Conservation (phyloP, 1,140 invertebrate species). For the Cydia fagiglandana region DNA sequence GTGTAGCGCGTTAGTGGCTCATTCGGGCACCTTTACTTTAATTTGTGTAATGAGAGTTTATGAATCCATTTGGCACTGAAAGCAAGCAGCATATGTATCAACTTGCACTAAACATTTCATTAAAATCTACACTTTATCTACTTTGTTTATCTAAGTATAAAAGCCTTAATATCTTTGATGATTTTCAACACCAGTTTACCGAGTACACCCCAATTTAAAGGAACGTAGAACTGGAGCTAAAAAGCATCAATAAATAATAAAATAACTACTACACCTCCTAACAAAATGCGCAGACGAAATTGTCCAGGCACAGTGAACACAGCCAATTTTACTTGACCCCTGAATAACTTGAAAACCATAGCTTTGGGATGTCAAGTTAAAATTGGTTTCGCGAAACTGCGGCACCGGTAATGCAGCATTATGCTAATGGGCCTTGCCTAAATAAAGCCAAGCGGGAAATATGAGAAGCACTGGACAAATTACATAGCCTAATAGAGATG, state of each 20-base stretch:
- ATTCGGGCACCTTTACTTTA: too few species aligned
- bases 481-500: slow-evolving; percentile 28
- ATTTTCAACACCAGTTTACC: neutral
- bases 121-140: too few species aligned
- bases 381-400: neutral
- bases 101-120: too few species aligned
- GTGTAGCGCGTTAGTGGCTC: too few species aligned
- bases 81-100: too few species aligned
- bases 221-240: neutral
- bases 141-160: too few species aligned
- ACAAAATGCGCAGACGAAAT: slow-evolving; percentile 26
- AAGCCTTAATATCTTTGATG: too few species aligned
- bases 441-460: slow-evolving; percentile 31
- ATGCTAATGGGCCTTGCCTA: slow-evolving; percentile 26
- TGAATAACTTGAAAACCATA: neutral
- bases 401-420: slow-evolving; percentile 28
- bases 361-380: neutral
- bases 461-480: slow-evolving; percentile 31
- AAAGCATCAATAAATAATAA: slow-evolving; percentile 23
- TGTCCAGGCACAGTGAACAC: slow-evolving; percentile 13
- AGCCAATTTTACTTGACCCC: neutral
- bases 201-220: neutral
- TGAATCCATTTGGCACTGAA: too few species aligned
- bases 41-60: too few species aligned
- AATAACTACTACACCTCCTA: slow-evolving; percentile 1